Evolutionary conservation across 64 coral and sea anemone genomes (phyloP), one percentile per base, ranked within the genome.

Genomic region (Acropora yongei): DNA sequence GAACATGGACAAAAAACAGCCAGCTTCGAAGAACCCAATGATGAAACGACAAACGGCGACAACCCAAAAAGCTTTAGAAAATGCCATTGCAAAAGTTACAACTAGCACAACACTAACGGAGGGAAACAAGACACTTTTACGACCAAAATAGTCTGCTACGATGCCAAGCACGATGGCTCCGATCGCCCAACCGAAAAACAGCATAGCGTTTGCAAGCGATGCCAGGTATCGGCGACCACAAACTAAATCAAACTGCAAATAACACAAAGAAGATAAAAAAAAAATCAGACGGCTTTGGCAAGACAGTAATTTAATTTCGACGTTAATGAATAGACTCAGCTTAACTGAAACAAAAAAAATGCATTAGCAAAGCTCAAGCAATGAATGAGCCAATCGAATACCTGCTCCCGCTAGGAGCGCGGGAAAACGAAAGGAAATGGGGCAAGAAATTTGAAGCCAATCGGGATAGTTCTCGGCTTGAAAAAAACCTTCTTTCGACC

Each of bases 171-270:
- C 30, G n/a, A 96, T 88, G 2, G 97, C 91, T 12, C 91, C 94
- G 14, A 94, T 63, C 13, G 97, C 91, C 94, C 88, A 96, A 14
- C 97, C 97, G 57, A 96, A 86, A 81, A 84, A 99, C 39, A 99
- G 10, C 43, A 99, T 96, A 6, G 94, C 57, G 49, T 99, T 99
- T 20, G 97, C 91, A 3, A 99, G 44, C 94, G 94, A 99, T 11
- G 60, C 97, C 42, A 86, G 50, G 83, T 94, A 84, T 10, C 76
- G 76, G 10, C 86, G 92, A 9, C 82, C 86, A 57, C 97, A 99
- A 18, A 99, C 88, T 67, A 99, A 82, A 74, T 99, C 91, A 91
- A 99, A 99, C 97, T 99, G 84, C 69, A 50, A 81, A 51, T 78
- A 67, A 78, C 4, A 47, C 16, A 2, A 13, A 9, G 8, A 61